phyloP scores from a whole-genome alignment of 2,888 invertebrate genomes.

The Smittia aterrima region DNA sequence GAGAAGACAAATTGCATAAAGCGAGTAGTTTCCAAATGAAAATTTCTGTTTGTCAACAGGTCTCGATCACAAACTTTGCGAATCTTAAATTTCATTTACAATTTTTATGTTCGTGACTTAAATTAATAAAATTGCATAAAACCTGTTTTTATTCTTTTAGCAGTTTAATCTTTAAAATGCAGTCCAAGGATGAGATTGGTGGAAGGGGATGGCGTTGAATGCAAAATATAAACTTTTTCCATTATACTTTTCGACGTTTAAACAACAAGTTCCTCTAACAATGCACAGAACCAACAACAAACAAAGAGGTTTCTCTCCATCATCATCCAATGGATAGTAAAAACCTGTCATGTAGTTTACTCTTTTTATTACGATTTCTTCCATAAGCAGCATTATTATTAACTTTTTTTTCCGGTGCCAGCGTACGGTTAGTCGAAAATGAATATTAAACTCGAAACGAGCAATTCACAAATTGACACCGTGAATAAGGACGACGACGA shows the following conservation, averaged over 20 bases:
- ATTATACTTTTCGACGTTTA: constrained; percentile 39
- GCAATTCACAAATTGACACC: constrained; percentile 35
- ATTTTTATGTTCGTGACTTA: too few species aligned
- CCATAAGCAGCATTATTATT: constrained; percentile 24
- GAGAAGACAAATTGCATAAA: background rate
- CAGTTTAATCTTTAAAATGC: too few species aligned
- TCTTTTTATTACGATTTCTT: constrained; percentile 15
- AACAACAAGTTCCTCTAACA: constrained; percentile 29
- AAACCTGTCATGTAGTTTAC: constrained; percentile 19
- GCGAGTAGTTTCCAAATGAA: too few species aligned
- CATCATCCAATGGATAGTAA: background rate
- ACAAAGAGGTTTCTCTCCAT: constrained; percentile 5
- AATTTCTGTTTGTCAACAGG: too few species aligned
- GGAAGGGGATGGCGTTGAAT: background rate
- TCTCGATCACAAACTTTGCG: too few species aligned
- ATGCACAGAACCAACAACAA: background rate
- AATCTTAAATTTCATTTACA: too few species aligned
- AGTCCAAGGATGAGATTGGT: background rate
- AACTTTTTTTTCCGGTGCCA: background rate
- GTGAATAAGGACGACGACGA: background rate
- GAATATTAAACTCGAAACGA: constrained; percentile 8
- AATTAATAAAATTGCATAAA: too few species aligned
- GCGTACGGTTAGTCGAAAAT: background rate
- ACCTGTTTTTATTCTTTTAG: too few species aligned
- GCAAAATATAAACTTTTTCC: constrained; percentile 31